These are phyloP conservation scores for Gopherus evgoodei DNA, from an alignment of 2,113 vertebrate genomes.

Conservation along the genomic window DNA sequence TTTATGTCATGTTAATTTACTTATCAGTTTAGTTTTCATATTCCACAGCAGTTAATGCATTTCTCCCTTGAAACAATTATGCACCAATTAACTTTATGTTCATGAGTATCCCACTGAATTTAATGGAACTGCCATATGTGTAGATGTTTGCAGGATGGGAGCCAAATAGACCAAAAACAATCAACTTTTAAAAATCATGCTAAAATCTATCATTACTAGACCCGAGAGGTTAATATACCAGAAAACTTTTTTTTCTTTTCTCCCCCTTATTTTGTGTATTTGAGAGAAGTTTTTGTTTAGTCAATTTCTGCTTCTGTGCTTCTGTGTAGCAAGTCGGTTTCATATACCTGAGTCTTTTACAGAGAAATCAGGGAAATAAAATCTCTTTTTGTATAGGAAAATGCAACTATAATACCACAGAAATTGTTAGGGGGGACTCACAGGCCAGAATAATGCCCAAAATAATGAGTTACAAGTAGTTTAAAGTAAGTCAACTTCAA, in stretches of 20 bases:
- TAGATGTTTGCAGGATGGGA: neutral
- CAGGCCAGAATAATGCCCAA: neutral
- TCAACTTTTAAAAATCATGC: neutral
- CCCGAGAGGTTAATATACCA: neutral
- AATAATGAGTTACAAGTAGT: neutral
- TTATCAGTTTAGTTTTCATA: neutral
- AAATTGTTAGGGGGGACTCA: neutral
- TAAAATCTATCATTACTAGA: neutral
- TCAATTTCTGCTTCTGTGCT: neutral
- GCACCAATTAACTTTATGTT: neutral
- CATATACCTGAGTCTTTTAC: neutral
- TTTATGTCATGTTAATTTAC: neutral
- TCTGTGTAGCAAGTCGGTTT: neutral
- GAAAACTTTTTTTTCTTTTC: fast-evolving
- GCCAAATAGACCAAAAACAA: neutral
- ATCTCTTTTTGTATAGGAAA: neutral
- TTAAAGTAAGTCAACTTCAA: neutral
- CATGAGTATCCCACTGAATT: neutral
- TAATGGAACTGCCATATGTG: neutral
- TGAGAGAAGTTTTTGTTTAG: neutral
- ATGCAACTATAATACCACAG: neutral
- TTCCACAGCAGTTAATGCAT: neutral
- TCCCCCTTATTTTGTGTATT: neutral
- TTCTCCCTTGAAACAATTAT: neutral
- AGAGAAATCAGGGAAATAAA: neutral